A percentile compares a stretch with the other conserved stretches of the same genome.
Conservation (phyloP, 2,113 vertebrate genomes). For the Archilochus colubris region DNA sequence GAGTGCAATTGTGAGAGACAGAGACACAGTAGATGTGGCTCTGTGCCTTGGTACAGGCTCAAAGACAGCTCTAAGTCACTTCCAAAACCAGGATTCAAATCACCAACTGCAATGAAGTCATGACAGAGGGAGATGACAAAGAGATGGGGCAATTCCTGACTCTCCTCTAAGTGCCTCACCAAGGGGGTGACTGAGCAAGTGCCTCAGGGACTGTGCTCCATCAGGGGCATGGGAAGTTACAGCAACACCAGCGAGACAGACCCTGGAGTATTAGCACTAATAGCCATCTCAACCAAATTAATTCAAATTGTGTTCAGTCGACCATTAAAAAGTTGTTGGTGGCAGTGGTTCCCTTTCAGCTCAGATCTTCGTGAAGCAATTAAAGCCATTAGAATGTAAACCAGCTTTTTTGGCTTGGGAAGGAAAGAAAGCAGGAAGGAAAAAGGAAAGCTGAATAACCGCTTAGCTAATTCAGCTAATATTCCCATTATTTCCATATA, state of each 20-base stretch:
- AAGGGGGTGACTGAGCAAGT: neutral
- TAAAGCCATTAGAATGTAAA: constrained; percentile 81
- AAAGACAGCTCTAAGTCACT: neutral
- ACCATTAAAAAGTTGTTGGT: constrained; percentile 68
- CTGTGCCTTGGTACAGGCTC: neutral
- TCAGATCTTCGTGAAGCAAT: constrained; percentile 75
- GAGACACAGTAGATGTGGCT: neutral
- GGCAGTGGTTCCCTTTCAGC: constrained; percentile 70
- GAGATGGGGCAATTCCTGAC: neutral
- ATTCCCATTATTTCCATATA: constrained; percentile 50
- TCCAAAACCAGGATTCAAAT: neutral
- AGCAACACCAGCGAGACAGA: constrained; percentile 48
- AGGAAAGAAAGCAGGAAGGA: constrained; percentile 50
- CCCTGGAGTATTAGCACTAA: constrained; percentile 71
- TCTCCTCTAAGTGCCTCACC: neutral
- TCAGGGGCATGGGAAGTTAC: constrained; percentile 47
- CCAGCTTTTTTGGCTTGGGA: constrained; percentile 66
- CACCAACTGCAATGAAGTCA: neutral
- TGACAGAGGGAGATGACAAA: neutral
- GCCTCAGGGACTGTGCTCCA: neutral
- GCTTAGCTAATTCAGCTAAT: constrained; percentile 24
- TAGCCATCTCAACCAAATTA: constrained; percentile 72
- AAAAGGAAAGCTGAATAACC: constrained; percentile 58
- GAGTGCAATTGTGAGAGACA: neutral
- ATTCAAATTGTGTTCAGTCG: constrained; percentile 74